Percentiles rank a stretch among this genome's conserved stretches.
Conservation (phyloP, 2,797 vertebrate genomes). For the Caiman crocodilus region DNA sequence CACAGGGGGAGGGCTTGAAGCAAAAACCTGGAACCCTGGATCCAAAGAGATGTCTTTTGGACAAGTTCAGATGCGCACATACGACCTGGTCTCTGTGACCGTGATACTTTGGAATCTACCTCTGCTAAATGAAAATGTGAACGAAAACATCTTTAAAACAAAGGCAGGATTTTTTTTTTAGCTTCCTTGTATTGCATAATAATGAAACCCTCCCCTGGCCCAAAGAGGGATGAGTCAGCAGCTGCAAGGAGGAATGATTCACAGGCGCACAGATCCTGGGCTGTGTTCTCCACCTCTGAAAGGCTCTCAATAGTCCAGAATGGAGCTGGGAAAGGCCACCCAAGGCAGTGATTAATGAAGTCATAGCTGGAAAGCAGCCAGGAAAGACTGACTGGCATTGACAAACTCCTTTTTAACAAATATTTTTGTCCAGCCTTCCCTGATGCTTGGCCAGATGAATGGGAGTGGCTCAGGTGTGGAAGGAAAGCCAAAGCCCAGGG, state of each 20-base stretch:
- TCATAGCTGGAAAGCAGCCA: neutral
- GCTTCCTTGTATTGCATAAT: neutral
- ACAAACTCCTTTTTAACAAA: neutral
- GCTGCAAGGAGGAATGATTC: neutral
- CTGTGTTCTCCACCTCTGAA: neutral
- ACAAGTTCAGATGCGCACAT: neutral
- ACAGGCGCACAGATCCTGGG: neutral
- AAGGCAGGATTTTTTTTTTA: neutral
- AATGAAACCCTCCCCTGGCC: neutral
- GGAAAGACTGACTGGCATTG: neutral
- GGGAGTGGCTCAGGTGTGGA: neutral
- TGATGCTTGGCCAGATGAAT: neutral
- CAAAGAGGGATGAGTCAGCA: neutral
- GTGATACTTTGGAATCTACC: neutral
- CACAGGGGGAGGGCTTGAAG: neutral
- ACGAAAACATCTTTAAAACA: neutral
- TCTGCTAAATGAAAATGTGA: neutral
- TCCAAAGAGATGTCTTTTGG: neutral
- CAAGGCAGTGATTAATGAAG: neutral
- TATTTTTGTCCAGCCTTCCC: neutral
- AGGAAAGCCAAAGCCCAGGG: neutral
- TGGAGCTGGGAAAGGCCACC: neutral
- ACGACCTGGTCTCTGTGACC: neutral
- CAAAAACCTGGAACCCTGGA: neutral
- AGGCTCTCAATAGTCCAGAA: neutral